Conservation (phyloP, 2,797 vertebrate species). For the Scyliorhinus canicula region DNA sequence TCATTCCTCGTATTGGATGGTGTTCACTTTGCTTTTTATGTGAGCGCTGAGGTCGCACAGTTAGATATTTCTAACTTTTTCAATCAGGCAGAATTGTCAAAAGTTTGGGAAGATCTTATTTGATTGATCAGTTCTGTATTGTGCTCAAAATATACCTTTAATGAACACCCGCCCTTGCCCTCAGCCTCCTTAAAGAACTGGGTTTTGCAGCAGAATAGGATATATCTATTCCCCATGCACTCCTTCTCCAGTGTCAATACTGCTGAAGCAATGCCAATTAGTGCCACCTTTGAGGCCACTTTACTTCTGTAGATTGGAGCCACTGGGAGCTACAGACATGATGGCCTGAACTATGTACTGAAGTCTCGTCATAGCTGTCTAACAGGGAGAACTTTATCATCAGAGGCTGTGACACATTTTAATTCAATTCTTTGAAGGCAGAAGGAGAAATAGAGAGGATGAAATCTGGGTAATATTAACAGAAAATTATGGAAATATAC, state of each 20-base stretch:
- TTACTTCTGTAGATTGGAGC: neutral
- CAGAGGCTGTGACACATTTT: neutral
- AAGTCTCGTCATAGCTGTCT: neutral
- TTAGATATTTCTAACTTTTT: neutral
- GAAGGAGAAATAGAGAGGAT: neutral
- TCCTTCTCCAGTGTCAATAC: neutral
- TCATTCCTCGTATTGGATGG: neutral
- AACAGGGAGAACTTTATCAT: neutral
- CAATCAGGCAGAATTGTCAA: too few species aligned
- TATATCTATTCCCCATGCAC: neutral
- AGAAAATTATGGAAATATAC: neutral
- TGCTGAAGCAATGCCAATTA: neutral
- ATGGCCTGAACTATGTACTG: neutral
- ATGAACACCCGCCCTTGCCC: neutral
- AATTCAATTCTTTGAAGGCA: neutral
- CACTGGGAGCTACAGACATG: neutral
- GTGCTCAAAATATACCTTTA: neutral
- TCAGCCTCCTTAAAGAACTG: too few species aligned
- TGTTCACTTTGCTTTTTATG: neutral
- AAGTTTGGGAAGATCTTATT: neutral
- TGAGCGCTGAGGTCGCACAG: neutral
- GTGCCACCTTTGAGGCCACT: constrained; percentile 2
- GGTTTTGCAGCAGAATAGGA: neutral
- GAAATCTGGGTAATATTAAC: neutral
- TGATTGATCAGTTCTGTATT: neutral